phyloP scores from a whole-genome alignment of 2,888 invertebrate species.

The Drosophila pseudotakahashii region DNA sequence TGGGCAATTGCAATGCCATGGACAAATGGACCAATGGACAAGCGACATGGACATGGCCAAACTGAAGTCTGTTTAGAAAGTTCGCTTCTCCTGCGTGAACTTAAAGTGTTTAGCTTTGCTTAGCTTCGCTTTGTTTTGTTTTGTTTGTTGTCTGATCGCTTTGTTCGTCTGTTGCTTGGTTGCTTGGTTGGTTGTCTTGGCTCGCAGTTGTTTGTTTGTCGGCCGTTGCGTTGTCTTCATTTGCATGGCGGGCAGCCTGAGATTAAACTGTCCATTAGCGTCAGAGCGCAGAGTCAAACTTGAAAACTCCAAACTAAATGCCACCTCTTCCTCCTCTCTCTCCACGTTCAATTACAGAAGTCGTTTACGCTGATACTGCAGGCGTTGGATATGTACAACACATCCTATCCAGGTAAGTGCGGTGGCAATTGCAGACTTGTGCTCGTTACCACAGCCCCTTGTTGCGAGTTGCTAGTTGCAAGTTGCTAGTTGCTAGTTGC shows the following conservation, averaged over 20 bases:
- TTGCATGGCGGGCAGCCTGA: conserved; percentile 63
- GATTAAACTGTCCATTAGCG: conserved; percentile 80
- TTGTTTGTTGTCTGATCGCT: conserved; percentile 41
- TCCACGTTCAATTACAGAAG: conserved; percentile 88
- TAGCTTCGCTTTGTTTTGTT: conserved; percentile 32
- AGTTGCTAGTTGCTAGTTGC: conserved; percentile 42
- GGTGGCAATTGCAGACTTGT: conserved; percentile 67
- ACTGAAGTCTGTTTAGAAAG: conserved; percentile 34
- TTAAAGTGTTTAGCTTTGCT: conserved; percentile 57
- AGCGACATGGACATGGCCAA: conserved; percentile 28
- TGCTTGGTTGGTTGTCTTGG: conserved; percentile 42
- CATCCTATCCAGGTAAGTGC: conserved; percentile 88
- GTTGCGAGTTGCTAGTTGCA: conserved; percentile 19
- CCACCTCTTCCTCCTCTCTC: conserved; percentile 23
- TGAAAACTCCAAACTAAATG: conserved; percentile 41
- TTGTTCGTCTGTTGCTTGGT: conserved; percentile 37
- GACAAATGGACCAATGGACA: conserved; percentile 36
- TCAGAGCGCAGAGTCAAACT: conserved; percentile 58
- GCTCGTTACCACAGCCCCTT: conserved; percentile 34
- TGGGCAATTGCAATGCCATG: conserved; percentile 49
- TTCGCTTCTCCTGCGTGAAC: conserved; percentile 38
- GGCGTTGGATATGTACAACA: conserved; percentile 93
- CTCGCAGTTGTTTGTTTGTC: conserved; percentile 48
- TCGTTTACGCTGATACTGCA: conserved; percentile 96
- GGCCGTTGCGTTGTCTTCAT: conserved; percentile 62